Evolutionary conservation across 2,113 vertebrate species (phyloP).

Genomic region (Hucho hucho): DNA sequence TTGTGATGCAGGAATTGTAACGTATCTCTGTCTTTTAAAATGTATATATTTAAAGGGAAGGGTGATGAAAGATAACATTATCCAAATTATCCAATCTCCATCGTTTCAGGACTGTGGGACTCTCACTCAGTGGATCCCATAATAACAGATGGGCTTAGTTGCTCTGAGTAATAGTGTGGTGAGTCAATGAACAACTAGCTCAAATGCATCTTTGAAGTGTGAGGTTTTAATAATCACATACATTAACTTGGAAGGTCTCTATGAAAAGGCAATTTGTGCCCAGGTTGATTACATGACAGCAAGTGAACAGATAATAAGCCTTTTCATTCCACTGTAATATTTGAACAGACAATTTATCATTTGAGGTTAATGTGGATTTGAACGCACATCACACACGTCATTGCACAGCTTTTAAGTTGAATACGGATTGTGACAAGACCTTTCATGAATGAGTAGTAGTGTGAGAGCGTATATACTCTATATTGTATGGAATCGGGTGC

Average conservation of each 20-base stretch:
- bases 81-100: no score
- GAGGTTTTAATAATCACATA: background rate
- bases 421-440: background rate
- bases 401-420: background rate
- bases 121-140: no score
- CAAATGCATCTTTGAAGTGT: constrained; percentile 1
- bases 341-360: background rate
- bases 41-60: no score
- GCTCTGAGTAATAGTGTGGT: no score
- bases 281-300: background rate
- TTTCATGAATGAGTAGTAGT: background rate
- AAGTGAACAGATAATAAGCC: background rate
- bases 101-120: no score
- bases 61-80: no score
- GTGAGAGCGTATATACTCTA: background rate
- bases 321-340: background rate
- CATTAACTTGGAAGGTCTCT: background rate
- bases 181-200: background rate
- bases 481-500: no score
- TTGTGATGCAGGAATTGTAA: no score
- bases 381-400: constrained; percentile 1
- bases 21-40: no score
- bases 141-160: no score
- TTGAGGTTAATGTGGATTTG: background rate
- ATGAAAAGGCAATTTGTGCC: background rate